Percentiles rank a stretch among this genome's conserved stretches.
Conservation (phyloP, 1,140 invertebrate genomes). For the Calephelis nemesis region DNA sequence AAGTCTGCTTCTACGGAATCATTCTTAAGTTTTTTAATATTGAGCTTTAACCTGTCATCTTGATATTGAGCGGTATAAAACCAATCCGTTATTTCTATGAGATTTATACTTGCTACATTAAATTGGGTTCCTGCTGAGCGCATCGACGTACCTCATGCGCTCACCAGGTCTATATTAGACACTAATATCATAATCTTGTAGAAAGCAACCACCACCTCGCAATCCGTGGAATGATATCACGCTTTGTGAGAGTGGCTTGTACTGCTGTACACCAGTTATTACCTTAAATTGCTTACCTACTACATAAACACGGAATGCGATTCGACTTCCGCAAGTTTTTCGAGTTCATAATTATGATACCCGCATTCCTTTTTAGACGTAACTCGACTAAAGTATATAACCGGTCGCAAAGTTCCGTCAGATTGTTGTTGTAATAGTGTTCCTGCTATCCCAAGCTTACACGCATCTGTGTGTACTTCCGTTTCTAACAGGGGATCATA, state of each 20-base stretch:
- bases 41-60: conserved; percentile 32
- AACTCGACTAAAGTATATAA: conserved; percentile 38
- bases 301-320: conserved; percentile 70
- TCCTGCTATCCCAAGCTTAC: too few species aligned
- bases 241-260: conserved; percentile 38
- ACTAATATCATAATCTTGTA: conserved; percentile 48
- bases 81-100: too few species aligned
- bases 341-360: too few species aligned
- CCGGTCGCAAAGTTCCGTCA: conserved; percentile 14
- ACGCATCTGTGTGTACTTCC: too few species aligned
- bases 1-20: too few species aligned
- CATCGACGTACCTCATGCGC: conserved; percentile 50
- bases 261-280: conserved; percentile 33
- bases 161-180: conserved; percentile 49
- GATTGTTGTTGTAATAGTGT: conserved; percentile 31
- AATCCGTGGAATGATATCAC: conserved; percentile 44
- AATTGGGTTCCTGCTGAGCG: conserved; percentile 49
- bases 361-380: conserved; percentile 53
- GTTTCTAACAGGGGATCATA: conserved; percentile 20
- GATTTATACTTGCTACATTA: conserved; percentile 21
- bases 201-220: conserved; percentile 54
- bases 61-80: too few species aligned
- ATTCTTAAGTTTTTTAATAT: too few species aligned
- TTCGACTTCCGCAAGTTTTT: conserved; percentile 68
- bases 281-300: conserved; percentile 67